phyloP scores from a whole-genome alignment of 2,888 invertebrate genomes.

The Willowsia nigromaculata region DNA sequence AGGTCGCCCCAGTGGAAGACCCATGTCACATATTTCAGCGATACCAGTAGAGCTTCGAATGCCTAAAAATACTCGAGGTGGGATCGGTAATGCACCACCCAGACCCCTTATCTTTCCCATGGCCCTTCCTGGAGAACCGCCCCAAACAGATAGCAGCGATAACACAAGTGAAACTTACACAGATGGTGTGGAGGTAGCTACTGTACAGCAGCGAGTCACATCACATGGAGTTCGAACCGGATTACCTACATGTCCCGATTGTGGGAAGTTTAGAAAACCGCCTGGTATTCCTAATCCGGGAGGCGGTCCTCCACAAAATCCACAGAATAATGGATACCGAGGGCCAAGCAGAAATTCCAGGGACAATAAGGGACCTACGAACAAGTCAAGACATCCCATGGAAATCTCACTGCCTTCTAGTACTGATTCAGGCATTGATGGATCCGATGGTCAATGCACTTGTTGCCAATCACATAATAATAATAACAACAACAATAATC shows the following conservation, averaged over 20 bases:
- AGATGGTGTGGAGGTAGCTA: constrained; percentile 72
- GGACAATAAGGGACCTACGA: constrained; percentile 48
- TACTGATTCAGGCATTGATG: constrained; percentile 78
- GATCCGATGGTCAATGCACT: constrained; percentile 77
- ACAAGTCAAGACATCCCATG: constrained; percentile 65
- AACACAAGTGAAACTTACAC: constrained; percentile 79
- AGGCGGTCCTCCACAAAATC: constrained; percentile 59
- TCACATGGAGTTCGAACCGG: constrained; percentile 62
- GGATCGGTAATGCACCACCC: constrained; percentile 74
- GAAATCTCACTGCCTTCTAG: constrained; percentile 77
- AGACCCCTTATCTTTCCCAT: constrained; percentile 77
- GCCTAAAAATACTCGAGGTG: constrained; percentile 73
- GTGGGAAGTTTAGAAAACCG: constrained; percentile 77
- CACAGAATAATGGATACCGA: constrained; percentile 60
- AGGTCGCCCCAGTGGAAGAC: constrained; percentile 51
- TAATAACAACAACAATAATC: constrained; percentile 60
- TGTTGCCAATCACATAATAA: constrained; percentile 77
- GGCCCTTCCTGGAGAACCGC: constrained; percentile 76
- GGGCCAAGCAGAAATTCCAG: constrained; percentile 46
- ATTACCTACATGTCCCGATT: constrained; percentile 77
- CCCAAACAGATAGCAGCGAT: constrained; percentile 77
- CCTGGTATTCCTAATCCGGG: constrained; percentile 62
- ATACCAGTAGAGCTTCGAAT: constrained; percentile 78
- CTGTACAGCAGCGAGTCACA: constrained; percentile 67
- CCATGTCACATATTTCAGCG: constrained; percentile 77